Percentiles rank a stretch among this genome's conserved stretches.
These are phyloP conservation scores for Ormyrus labotus DNA, from an alignment of 2,888 invertebrate genomes.

Conservation along the genomic window DNA sequence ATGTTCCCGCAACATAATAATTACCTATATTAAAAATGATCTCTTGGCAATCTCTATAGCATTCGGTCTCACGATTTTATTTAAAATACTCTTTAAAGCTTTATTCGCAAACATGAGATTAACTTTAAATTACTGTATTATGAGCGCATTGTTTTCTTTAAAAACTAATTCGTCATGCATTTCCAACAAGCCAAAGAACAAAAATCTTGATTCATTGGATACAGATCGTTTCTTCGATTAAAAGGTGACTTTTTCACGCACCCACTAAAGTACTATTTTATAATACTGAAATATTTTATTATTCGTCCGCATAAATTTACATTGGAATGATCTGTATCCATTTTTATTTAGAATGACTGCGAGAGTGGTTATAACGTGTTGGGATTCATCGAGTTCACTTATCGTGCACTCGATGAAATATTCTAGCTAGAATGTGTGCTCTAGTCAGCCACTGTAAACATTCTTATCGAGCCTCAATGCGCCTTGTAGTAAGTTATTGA, in stretches of 20 bases:
- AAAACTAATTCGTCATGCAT: conserved; percentile 24
- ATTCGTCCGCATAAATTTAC: background rate
- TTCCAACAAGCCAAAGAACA: conserved; percentile 56
- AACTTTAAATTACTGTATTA: conserved; percentile 27
- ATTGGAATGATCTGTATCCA: conserved; percentile 20
- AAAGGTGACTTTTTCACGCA: background rate
- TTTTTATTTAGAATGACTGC: conserved; percentile 10
- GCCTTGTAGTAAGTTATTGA: conserved; percentile 65
- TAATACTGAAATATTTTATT: conserved; percentile 16
- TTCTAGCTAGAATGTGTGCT: conserved; percentile 67
- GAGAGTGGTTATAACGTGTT: background rate
- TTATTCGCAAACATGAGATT: conserved; percentile 32
- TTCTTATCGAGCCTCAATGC: conserved; percentile 68
- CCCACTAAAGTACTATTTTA: conserved; percentile 6
- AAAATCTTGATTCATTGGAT: conserved; percentile 37
- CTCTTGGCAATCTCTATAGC: conserved; percentile 26
- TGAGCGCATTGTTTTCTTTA: conserved; percentile 25
- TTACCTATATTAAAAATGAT: conserved; percentile 76
- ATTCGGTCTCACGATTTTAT: conserved; percentile 43
- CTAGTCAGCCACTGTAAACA: conserved; percentile 70
- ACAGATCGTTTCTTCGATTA: conserved; percentile 1
- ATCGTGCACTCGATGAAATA: conserved; percentile 34
- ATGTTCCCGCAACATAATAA: conserved; percentile 82
- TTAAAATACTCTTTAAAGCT: conserved; percentile 53
- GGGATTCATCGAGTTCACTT: background rate